phyloP scores from a whole-genome alignment of 2,797 vertebrate genomes.

The Loris lydekkerianus region DNA sequence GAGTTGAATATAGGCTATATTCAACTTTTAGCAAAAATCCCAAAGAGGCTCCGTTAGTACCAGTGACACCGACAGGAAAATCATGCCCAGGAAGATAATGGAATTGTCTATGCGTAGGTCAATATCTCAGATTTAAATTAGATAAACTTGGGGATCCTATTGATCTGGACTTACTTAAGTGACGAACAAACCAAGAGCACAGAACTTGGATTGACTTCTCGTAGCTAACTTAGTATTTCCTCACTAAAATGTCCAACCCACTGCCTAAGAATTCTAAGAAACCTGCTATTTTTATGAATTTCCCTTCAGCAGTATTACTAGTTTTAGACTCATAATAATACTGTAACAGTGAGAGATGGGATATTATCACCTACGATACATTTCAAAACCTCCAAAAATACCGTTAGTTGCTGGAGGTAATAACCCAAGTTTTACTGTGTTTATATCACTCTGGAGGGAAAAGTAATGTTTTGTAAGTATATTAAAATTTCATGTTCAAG shows the following conservation, averaged over 20 bases:
- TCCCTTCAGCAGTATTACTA: background rate
- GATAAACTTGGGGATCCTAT: background rate
- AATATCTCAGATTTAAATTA: constrained; percentile 16
- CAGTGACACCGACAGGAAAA: background rate
- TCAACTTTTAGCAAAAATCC: background rate
- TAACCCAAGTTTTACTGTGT: background rate
- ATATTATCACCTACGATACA: background rate
- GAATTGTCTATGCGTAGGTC: background rate
- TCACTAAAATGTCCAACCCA: constrained; percentile 23
- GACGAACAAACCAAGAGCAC: background rate
- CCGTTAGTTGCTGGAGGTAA: background rate
- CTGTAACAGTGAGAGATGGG: background rate
- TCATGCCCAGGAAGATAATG: background rate
- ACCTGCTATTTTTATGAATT: background rate
- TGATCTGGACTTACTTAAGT: constrained; percentile 13
- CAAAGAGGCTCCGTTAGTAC: background rate
- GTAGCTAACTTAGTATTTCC: background rate
- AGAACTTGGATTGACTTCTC: constrained; percentile 40
- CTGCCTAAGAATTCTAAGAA: background rate
- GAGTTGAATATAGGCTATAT: background rate
- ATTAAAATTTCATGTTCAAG: constrained; percentile 21
- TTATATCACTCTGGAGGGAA: constrained; percentile 34
- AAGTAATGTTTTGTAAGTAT: background rate
- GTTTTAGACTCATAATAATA: constrained; percentile 20
- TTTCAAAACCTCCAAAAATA: constrained; percentile 29